A percentile compares a stretch with the other conserved stretches of the same genome.
Evolutionary conservation across 2,797 vertebrate genomes (phyloP).

Genomic region (Scyliorhinus canicula): DNA sequence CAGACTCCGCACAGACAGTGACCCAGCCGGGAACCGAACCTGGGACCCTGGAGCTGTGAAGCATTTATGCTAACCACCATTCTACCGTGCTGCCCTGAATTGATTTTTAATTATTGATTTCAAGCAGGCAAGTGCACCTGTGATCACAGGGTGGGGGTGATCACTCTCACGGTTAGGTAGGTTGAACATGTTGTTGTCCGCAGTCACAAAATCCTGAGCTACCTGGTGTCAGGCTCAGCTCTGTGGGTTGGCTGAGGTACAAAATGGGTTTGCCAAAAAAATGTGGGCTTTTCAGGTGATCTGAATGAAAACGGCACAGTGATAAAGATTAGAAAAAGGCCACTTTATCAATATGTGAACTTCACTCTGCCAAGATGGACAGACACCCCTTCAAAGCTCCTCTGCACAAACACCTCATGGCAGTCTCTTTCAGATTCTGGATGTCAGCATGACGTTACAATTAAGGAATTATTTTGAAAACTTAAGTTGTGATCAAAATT

Average conservation of each 20-base stretch:
- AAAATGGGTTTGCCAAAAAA: not conserved
- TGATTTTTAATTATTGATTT: slow-evolving; percentile 32
- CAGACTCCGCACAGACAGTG: no score
- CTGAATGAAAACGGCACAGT: not conserved
- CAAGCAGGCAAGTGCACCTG: not conserved
- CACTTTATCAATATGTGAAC: not conserved
- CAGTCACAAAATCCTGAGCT: not conserved
- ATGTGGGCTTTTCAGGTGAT: not conserved
- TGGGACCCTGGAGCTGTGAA: no score
- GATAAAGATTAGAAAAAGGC: not conserved
- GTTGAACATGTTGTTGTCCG: not conserved
- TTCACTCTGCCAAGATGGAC: not conserved
- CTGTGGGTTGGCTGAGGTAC: not conserved
- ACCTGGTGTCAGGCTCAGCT: no score
- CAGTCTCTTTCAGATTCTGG: not conserved
- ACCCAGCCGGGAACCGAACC: no score
- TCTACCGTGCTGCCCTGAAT: no score
- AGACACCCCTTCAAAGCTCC: not conserved
- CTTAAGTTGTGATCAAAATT: not conserved
- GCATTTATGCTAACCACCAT: no score
- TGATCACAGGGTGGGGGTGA: not conserved
- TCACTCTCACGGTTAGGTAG: not conserved
- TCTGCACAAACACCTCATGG: not conserved
- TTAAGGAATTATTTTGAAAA: not conserved
- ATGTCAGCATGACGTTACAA: not conserved